Conservation (phyloP, 1,140 invertebrate genomes). For the Helicoverpa zea region DNA sequence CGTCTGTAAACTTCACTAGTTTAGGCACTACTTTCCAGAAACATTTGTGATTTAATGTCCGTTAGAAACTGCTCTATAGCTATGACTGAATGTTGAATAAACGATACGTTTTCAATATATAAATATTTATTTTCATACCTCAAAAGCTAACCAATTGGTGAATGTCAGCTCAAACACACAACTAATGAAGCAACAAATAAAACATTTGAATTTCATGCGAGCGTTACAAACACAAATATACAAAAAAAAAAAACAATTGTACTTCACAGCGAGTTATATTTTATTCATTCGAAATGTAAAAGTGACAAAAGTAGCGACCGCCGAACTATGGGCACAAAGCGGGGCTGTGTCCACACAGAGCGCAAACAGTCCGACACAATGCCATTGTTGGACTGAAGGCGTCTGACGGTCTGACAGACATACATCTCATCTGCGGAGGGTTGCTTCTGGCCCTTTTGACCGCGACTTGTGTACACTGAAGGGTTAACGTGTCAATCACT, state of each 20-base stretch:
- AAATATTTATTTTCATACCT: not conserved
- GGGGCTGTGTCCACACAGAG: not conserved
- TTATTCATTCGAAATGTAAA: conserved; percentile 15
- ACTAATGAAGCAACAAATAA: too few species aligned
- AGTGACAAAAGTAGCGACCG: conserved; percentile 4
- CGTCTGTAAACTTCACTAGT: not conserved
- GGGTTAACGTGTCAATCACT: conserved; percentile 33
- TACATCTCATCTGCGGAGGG: conserved; percentile 26
- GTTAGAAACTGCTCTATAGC: too few species aligned
- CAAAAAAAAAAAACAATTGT: too few species aligned
- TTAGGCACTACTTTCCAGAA: not conserved
- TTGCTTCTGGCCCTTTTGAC: conserved; percentile 22
- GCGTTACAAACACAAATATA: too few species aligned
- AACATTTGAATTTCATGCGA: too few species aligned
- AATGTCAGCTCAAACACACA: too few species aligned
- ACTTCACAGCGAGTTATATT: not conserved
- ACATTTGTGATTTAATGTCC: too few species aligned
- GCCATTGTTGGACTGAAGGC: conserved; percentile 4
- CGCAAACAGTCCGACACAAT: conserved; percentile 1
- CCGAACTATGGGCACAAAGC: conserved; percentile 22
- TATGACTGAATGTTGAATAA: too few species aligned
- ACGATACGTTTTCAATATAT: too few species aligned
- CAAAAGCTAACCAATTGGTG: too few species aligned
- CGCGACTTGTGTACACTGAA: conserved; percentile 16
- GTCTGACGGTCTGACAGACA: not conserved